Evolutionary conservation across 2,113 vertebrate genomes (phyloP).

Genomic region (Thamnaconus septentrionalis): DNA sequence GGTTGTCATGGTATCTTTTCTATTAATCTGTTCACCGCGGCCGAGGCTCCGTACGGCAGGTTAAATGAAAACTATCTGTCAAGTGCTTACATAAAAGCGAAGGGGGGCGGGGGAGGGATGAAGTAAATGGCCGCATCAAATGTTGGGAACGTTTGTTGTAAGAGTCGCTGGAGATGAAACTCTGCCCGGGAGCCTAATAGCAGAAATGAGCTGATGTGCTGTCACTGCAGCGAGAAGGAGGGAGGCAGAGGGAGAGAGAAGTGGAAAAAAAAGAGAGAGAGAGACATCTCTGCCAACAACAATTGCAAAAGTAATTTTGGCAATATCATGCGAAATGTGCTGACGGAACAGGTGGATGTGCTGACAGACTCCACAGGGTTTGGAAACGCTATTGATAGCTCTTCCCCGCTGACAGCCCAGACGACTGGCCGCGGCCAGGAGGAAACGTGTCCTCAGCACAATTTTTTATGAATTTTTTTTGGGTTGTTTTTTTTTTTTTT

Average conservation of each 20-base stretch:
- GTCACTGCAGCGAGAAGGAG: conserved; percentile 24
- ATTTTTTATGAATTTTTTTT: conserved; percentile 30
- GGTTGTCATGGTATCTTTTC: conserved; percentile 47
- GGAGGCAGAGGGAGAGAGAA: too few species aligned
- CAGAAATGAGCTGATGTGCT: conserved; percentile 36
- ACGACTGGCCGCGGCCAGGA: conserved; percentile 50
- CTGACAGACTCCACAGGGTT: conserved; percentile 58
- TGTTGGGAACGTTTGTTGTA: conserved; percentile 1
- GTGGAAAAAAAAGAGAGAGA: neutral
- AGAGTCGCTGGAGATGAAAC: conserved; percentile 28
- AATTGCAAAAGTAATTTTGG: conserved; percentile 47
- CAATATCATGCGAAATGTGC: conserved; percentile 55
- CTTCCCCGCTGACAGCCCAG: conserved; percentile 43
- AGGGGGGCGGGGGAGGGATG: too few species aligned
- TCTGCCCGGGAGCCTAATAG: conserved; percentile 32
- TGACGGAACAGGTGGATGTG: conserved; percentile 54
- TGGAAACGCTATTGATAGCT: conserved; percentile 71
- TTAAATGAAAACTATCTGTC: conserved; percentile 61
- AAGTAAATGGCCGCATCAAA: conserved; percentile 37
- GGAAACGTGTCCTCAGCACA: conserved; percentile 74
- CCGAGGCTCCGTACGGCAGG: neutral
- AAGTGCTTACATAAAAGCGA: conserved; percentile 1
- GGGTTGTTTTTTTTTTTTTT: too few species aligned
- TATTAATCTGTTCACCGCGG: conserved; percentile 17
- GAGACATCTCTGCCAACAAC: conserved; percentile 35